These are phyloP conservation scores for Parapsyche elsis DNA, from an alignment of 1,140 invertebrate genomes.

Conservation along the genomic window DNA sequence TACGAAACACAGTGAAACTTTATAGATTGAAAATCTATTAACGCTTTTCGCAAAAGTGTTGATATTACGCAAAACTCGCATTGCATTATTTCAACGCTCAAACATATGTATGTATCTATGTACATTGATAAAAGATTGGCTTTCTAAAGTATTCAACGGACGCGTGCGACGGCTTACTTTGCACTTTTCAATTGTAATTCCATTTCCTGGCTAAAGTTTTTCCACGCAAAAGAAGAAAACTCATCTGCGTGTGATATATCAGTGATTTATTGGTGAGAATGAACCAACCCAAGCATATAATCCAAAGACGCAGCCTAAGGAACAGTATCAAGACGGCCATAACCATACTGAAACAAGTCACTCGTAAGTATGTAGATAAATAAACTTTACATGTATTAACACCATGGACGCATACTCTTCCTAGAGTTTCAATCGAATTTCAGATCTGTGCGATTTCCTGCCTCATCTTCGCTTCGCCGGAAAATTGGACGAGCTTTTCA, in stretches of 20 bases:
- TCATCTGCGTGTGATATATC: too few species aligned
- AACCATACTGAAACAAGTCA: slow-evolving; percentile 40
- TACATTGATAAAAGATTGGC: too few species aligned
- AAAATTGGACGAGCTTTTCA: slow-evolving; percentile 13
- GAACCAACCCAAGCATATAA: slow-evolving; percentile 24
- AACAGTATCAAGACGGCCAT: slow-evolving; percentile 49
- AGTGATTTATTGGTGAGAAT: slow-evolving; percentile 1
- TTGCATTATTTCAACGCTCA: too few species aligned
- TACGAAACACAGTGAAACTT: background rate
- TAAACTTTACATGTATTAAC: background rate
- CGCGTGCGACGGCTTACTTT: too few species aligned
- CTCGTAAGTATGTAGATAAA: slow-evolving; percentile 33
- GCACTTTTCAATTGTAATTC: background rate
- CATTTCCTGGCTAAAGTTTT: background rate
- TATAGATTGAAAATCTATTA: background rate
- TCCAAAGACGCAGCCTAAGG: slow-evolving; percentile 47
- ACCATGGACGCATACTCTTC: background rate
- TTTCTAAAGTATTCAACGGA: too few species aligned
- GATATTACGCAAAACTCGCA: too few species aligned
- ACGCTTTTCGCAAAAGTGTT: too few species aligned
- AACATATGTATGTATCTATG: too few species aligned
- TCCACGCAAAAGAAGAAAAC: background rate
- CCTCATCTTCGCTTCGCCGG: background rate
- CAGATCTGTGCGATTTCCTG: background rate
- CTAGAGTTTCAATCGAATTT: background rate